Base-by-base conservation (phyloP, 2,797 vertebrate genomes). In the Sarcophilus harrisii region DNA sequence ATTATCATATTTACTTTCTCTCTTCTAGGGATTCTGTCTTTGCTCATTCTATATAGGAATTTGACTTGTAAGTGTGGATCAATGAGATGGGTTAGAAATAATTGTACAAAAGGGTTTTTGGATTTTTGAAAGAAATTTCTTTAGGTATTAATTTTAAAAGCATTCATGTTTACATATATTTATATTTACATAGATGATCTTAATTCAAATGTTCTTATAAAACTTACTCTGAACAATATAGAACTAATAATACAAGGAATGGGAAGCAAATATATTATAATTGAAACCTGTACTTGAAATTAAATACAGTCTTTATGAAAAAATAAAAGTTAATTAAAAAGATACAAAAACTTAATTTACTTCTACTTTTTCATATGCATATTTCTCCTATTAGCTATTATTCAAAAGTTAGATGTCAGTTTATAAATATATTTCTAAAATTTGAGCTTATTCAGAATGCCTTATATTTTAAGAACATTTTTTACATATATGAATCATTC, bases 71-170 rank as follows among this genome's bases (percentile, higher is more conserved):
- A 45, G 24, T 45, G 9, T 81, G 38, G 21, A 3, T 45, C 3
- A 81, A 24, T 45, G 38, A 8, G 14, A 18, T 73, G n/a, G 8
- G 3, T 5, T 21, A 45, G 18, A 81, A 73, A 73, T 81, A 81
- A 45, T 81, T 45, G 6, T 92, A 96, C 96, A 97, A 59, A 28
- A n/a, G 94, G 59, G 0, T 6, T 93, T 96, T 94, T 96, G 54
- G 96, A 97, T 93, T 94, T 94, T 96, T 95, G 6, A 73, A 73
- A 38, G 21, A 81, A 12, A 94, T 5, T 92, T 95, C 90, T 95
- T 16, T 73, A 57, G 93, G 59, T n/a, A 94, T 95, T 96, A 54
- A 90, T 11, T 91, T 60, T 81, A 45, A 95, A 94, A 95, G 5
- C 92, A 95, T 29, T 12, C 95, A 96, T 93, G 90, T 95, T 90